phyloP scores from a whole-genome alignment of 1,140 invertebrate genomes.

The Eubasilissa regina region DNA sequence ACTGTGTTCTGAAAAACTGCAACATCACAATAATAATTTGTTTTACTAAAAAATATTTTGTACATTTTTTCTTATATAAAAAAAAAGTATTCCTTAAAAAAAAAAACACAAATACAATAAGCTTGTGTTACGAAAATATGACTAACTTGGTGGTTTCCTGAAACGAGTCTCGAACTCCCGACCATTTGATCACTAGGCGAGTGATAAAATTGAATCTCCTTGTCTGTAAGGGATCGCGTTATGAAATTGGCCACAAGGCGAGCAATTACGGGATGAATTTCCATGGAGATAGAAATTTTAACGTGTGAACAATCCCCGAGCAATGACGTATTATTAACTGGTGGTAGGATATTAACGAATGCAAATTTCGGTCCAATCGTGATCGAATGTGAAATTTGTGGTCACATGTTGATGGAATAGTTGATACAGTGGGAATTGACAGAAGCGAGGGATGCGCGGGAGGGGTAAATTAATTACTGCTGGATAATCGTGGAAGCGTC shows the following conservation, averaged over 20 bases:
- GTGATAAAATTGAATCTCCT: no score
- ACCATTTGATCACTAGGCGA: no score
- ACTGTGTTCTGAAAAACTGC: no score
- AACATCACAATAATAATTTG: no score
- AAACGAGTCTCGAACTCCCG: no score
- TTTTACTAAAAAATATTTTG: no score
- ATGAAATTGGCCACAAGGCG: neutral
- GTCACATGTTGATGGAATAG: constrained; percentile 13
- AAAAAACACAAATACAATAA: no score
- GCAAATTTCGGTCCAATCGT: constrained; percentile 35
- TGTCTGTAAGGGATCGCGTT: no score
- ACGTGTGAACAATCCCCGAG: constrained; percentile 19
- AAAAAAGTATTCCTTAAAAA: no score
- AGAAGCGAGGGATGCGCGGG: neutral
- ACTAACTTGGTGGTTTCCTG: no score
- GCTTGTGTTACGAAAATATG: no score
- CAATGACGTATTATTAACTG: constrained; percentile 10
- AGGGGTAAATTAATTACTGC: constrained; percentile 40
- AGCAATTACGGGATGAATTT: constrained; percentile 1
- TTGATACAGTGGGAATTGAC: constrained; percentile 36
- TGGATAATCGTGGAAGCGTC: constrained; percentile 40
- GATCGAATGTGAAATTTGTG: constrained; percentile 39
- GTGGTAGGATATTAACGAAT: constrained; percentile 28
- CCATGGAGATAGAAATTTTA: neutral
- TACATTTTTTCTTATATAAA: no score